Conservation (phyloP, 2,113 vertebrate genomes). For the Labeo catla region DNA sequence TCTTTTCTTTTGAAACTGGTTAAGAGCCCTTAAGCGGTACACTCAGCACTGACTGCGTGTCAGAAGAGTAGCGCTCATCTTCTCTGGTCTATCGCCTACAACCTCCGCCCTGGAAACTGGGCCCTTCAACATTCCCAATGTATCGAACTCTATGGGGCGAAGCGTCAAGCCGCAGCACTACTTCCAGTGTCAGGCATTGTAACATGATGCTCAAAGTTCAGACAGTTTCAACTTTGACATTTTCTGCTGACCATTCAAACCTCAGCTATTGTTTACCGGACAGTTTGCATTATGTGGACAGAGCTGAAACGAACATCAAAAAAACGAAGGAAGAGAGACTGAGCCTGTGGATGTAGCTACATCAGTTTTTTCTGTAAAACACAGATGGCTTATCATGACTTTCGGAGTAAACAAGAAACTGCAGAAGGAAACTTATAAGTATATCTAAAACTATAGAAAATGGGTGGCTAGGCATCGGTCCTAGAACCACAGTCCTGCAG, state of each 20-base stretch:
- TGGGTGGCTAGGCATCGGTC: too few species aligned
- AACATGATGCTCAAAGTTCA: background rate
- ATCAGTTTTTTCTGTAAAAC: background rate
- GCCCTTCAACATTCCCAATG: conserved; percentile 4
- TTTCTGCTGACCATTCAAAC: conserved; percentile 8
- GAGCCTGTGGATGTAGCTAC: background rate
- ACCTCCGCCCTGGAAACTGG: conserved; percentile 22
- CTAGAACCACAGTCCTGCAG: too few species aligned
- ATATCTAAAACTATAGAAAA: too few species aligned
- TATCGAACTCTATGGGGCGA: background rate
- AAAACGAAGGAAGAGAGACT: background rate
- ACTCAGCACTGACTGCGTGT: conserved; percentile 17
- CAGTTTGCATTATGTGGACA: background rate
- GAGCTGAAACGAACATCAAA: background rate
- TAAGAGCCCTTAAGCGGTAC: conserved; percentile 38
- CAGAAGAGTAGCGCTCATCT: conserved; percentile 16
- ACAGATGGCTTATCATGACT: background rate
- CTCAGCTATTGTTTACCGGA: background rate
- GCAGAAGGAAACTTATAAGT: too few species aligned
- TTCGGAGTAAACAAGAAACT: background rate
- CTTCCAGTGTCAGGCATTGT: background rate
- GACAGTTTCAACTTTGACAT: background rate
- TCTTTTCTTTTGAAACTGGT: conserved; percentile 21
- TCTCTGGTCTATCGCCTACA: conserved; percentile 4
- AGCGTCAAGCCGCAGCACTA: background rate